Base-by-base conservation (phyloP, 2,888 invertebrate species). In the Habroteleia sp. region DNA sequence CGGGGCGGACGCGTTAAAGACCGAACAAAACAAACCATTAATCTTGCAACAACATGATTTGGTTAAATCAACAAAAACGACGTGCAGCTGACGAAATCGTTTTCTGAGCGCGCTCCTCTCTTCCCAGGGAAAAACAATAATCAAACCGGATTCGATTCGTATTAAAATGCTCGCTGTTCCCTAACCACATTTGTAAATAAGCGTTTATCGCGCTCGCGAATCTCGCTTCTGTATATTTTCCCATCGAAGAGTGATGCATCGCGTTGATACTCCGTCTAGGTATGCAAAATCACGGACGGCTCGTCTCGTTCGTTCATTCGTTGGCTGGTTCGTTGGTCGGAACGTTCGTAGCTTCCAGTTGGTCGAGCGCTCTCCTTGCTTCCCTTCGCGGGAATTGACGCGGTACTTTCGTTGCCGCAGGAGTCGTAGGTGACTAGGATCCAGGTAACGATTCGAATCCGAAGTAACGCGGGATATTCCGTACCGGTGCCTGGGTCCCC, bases 221-320 rank as follows among this genome's bases (percentile, higher is more conserved):
- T 66, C 73, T 54, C 66, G 66, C 73, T 74, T 41, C 73, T 66
- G 73, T 73, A 60, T 60, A 66, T 74, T 74, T 74, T 74, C 73
- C 66, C 73, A 74, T 74, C 66, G 73, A 66, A 54, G 66, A 62
- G 54, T 74, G 73, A 74, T 74, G 73, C 52, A 74, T 66, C 66
- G 66, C 41, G 66, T 76, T 56, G 71, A 71, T 76, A 68, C 60
- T 54, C 48, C 62, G 72, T 76, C 65, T 72, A 68, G 76, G 60
- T 72, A 68, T 68, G 76, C 76, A 68, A 60, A 72, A 76, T 72
- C 65, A 52, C 50, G 72, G 58, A 68, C 63, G 62, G 44, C 56
- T 42, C 56, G 62, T 56, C 48, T 39, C 63, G 56, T 41, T 52
- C 29, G 56, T n/a, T 27, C 10, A 31, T 16, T 62, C 20, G 37